Base-by-base conservation (phyloP, 2,797 vertebrate genomes). In the Danio jaintianensis region DNA sequence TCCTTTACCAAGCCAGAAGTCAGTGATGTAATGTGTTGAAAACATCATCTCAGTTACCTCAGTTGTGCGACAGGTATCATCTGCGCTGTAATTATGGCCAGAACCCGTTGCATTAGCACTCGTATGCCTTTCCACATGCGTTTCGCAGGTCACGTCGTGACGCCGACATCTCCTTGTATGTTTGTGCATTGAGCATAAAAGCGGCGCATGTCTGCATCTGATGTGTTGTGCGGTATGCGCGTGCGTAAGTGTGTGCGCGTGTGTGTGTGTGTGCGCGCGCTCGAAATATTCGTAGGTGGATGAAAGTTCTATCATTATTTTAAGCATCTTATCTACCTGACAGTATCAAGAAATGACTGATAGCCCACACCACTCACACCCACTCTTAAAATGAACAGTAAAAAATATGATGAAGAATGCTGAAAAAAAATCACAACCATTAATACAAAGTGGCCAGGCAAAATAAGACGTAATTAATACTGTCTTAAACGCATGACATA, bases 231-330 rank as follows among this genome's bases (percentile, higher is more conserved):
- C 48, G 48, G 59, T 77, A 70, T 83, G 76, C 68, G 66, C 66
- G 78, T 80, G 82, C 67, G 76, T 69, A 48, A 9, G 70, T 36
- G 45, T 63, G 36, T 40, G 62, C 53, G 69, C 29, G 29, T 29
- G 70, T 36, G 45, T 63, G 36, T 40, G 62, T 53, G 69, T 29
- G 29, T 29, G 29, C 42, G 77, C 75, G 73, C 53, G 72, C 52
- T 80, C 38, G 61, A 78, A 63, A 73, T 58, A 78, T 47, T 70
- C 77, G 75, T 86, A 80, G 83, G 83, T 83, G 80, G 80, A 82
- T 83, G 59, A 70, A 68, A 87, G 80, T 82, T 85, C 56, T 47
- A 56, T 42, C 40, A 45, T 47, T 47, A 86, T 82, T 76, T 61
- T 79, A 62, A 63, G 45, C 79, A 69, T 77, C 67, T 13, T 29